Evolutionary conservation across 2,888 invertebrate genomes (phyloP).

Genomic region (Mimumesa dahlbomi): DNA sequence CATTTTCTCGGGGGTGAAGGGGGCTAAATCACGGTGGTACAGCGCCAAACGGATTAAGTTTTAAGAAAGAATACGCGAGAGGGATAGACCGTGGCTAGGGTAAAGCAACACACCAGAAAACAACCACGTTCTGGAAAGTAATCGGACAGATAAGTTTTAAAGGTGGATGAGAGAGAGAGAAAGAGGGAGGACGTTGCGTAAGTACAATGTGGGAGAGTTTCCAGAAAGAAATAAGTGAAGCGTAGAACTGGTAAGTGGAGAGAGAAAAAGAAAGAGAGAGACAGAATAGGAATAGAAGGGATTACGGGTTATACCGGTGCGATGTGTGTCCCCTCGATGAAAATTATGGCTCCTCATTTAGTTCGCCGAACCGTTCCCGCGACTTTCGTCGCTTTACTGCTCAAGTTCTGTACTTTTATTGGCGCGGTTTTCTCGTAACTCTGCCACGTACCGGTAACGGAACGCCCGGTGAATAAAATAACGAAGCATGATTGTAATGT

Average conservation of each 20-base stretch:
- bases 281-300: conserved; percentile 35
- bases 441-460: background rate
- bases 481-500: conserved; percentile 8
- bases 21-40: conserved; percentile 31
- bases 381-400: conserved; percentile 31
- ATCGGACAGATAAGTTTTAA: conserved; percentile 33
- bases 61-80: conserved; percentile 13
- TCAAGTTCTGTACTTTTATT: conserved; percentile 36
- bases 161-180: conserved; percentile 18
- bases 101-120: background rate
- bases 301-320: conserved; percentile 64
- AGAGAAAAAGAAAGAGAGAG: background rate
- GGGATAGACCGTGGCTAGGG: too few species aligned
- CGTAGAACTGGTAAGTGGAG: background rate
- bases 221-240: conserved; percentile 22
- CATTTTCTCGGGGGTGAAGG: background rate
- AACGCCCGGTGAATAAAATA: background rate
- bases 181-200: conserved; percentile 9
- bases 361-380: conserved; percentile 40
- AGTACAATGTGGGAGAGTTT: conserved; percentile 11
- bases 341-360: conserved; percentile 76
- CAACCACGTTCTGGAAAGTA: conserved; percentile 14
- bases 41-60: conserved; percentile 37
- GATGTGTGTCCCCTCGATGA: conserved; percentile 62
- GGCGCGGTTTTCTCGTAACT: conserved; percentile 16